Evolutionary conservation across 1,140 invertebrate species (phyloP).

Genomic region (Papilio aristodemus): DNA sequence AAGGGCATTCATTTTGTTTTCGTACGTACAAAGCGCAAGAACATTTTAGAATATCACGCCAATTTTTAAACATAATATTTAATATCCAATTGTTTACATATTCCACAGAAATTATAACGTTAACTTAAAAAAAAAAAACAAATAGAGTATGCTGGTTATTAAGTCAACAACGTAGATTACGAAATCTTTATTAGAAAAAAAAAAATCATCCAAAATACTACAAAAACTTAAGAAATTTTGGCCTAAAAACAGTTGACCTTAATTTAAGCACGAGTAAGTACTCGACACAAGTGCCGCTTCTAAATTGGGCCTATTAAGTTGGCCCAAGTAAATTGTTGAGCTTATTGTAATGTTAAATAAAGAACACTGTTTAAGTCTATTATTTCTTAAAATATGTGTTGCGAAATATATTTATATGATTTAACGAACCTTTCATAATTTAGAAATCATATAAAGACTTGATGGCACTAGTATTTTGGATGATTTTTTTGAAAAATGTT

Average conservation of each 20-base stretch:
- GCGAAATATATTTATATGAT: no score
- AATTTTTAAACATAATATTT: constrained; percentile 8
- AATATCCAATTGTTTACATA: background rate
- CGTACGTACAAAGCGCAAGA: background rate
- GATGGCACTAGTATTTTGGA: no score
- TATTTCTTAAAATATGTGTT: background rate
- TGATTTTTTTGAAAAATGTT: background rate
- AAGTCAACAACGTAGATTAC: background rate
- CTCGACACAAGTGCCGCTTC: constrained; percentile 1
- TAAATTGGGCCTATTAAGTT: constrained; percentile 16
- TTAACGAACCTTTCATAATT: no score
- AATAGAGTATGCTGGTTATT: background rate
- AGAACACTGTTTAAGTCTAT: background rate
- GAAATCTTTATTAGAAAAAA: background rate
- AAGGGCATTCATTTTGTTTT: constrained; percentile 5
- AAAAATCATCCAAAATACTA: background rate
- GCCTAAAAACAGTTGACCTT: constrained; percentile 9
- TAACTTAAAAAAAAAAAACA: no score
- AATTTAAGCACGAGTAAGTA: constrained; percentile 15
- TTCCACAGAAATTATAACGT: no score
- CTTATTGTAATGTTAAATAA: constrained; percentile 8
- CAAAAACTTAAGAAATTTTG: no score
- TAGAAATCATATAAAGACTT: no score
- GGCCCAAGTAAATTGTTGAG: constrained; percentile 1
- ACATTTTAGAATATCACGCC: background rate